These are phyloP conservation scores for Cyprinella venusta DNA, from an alignment of 2,797 vertebrate species.

Conservation along the genomic window DNA sequence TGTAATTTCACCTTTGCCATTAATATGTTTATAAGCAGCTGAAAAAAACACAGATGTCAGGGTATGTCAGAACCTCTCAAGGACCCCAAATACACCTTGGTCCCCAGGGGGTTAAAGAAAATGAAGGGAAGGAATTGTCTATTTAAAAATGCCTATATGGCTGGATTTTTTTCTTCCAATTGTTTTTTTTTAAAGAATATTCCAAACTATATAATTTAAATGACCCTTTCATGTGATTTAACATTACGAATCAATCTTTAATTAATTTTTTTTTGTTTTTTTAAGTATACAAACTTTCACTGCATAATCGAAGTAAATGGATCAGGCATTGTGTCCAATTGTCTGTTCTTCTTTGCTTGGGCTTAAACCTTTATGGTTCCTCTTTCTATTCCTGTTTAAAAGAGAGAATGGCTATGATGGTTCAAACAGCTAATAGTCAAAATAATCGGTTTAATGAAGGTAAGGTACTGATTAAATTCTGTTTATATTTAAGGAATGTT, in stretches of 20 bases:
- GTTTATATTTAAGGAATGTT: background rate
- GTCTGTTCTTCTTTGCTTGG: background rate
- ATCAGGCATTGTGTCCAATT: background rate
- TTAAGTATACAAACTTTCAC: background rate
- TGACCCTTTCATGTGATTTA: background rate
- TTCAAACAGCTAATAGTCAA: background rate
- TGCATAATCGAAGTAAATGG: background rate
- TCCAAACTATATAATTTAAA: background rate
- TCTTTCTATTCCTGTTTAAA: conserved; percentile 54
- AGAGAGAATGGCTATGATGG: background rate
- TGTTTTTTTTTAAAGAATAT: background rate
- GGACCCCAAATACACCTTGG: no score
- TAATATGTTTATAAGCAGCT: no score
- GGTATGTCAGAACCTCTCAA: no score
- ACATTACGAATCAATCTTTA: background rate
- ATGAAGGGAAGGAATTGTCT: background rate
- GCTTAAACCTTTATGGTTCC: conserved; percentile 46
- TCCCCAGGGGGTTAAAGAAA: no score
- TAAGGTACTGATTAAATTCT: background rate
- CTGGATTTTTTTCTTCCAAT: no score
- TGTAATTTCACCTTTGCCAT: no score
- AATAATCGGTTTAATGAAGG: conserved; percentile 4
- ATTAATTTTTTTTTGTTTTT: background rate
- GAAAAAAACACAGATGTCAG: no score
- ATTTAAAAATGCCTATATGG: background rate